phyloP scores from a whole-genome alignment of 2,797 vertebrate species.

The Emys orbicularis region DNA sequence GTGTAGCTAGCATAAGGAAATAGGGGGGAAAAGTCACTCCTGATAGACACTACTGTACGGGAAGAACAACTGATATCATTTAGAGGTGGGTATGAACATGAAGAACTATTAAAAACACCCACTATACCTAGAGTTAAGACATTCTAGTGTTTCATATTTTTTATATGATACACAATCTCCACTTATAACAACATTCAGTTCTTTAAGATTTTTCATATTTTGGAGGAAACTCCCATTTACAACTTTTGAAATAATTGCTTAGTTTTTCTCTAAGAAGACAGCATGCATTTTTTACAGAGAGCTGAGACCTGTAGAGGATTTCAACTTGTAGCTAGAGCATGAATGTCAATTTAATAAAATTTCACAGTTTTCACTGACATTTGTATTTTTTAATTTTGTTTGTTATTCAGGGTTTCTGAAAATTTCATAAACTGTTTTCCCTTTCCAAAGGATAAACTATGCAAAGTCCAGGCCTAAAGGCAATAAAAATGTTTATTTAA shows the following conservation, averaged over 20 bases:
- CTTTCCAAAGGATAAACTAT: neutral
- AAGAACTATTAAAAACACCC: neutral
- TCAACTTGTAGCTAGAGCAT: neutral
- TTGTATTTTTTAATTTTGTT: neutral
- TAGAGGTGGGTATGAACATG: neutral
- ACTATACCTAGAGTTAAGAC: neutral
- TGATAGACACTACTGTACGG: neutral
- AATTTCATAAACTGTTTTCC: neutral
- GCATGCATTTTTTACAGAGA: neutral
- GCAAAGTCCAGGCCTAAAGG: slow-evolving; percentile 2
- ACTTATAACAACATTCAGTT: neutral
- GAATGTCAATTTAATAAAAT: neutral
- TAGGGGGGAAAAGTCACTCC: neutral
- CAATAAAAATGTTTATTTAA: neutral
- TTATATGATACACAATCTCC: neutral
- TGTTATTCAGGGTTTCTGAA: neutral
- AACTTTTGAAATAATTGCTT: neutral
- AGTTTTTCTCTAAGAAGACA: neutral
- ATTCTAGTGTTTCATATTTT: neutral
- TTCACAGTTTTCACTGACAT: neutral
- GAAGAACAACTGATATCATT: neutral
- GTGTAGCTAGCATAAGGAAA: neutral
- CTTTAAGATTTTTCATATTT: neutral
- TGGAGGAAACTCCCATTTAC: neutral
- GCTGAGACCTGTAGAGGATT: neutral